Percentiles rank a stretch among this genome's conserved stretches.
Evolutionary conservation across 2,797 vertebrate genomes (phyloP).

Genomic region (Propithecus deckenii): DNA sequence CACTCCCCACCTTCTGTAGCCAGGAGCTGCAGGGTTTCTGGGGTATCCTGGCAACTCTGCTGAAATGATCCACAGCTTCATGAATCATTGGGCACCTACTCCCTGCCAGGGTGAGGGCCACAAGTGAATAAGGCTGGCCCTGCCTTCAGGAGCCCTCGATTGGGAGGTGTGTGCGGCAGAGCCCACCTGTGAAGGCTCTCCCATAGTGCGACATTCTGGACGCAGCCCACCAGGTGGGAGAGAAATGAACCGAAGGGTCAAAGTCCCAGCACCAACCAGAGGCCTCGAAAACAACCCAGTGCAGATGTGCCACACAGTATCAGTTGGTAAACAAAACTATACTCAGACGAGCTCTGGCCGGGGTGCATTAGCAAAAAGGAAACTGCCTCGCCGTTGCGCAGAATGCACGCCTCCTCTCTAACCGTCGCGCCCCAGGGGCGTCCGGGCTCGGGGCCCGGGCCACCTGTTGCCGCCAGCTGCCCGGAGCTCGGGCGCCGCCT

Average conservation of each 20-base stretch:
- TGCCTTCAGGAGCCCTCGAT: neutral
- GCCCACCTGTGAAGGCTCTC: neutral
- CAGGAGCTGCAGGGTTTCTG: neutral
- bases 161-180: neutral
- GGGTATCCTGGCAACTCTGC: neutral
- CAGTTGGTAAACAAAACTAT: neutral
- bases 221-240: neutral
- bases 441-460: neutral
- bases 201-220: neutral
- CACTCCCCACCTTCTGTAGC: neutral
- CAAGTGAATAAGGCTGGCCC: neutral
- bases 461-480: neutral
- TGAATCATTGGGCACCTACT: neutral
- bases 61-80: neutral
- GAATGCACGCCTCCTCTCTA: neutral
- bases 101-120: neutral
- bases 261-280: neutral
- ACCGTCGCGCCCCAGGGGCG: rapidly evolving
- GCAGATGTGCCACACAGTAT: neutral
- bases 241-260: neutral
- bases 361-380: neutral
- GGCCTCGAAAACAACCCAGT: neutral
- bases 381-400: neutral
- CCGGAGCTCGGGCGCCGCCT: slow-evolving; percentile 46
- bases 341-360: neutral